Evolutionary conservation across 92 coral and sea anemone species (phyloP).

Genomic region (Porites lobata): DNA sequence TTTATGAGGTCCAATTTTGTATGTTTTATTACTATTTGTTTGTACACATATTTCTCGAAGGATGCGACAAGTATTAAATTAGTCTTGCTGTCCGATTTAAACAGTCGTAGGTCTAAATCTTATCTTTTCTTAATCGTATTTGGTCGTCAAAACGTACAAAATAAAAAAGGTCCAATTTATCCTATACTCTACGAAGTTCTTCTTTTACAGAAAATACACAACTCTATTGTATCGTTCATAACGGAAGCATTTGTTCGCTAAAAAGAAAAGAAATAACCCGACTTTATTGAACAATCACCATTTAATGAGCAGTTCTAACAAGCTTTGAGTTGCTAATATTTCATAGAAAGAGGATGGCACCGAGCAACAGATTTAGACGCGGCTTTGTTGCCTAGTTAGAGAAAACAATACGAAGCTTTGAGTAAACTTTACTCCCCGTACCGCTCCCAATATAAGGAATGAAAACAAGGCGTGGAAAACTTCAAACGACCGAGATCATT

Average conservation of each 20-base stretch:
- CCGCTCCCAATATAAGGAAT: constrained; percentile 9
- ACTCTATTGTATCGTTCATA: constrained; percentile 5
- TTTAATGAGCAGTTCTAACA: constrained; percentile 37
- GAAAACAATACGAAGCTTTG: not conserved
- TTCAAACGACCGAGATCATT: not conserved
- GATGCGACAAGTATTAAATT: too few relatives aligned
- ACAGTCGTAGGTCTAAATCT: too few relatives aligned
- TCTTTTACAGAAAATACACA: not conserved
- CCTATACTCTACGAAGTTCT: not conserved
- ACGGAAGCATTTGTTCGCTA: constrained; percentile 16
- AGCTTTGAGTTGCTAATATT: constrained; percentile 22
- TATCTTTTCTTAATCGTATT: too few relatives aligned
- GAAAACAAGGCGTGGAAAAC: constrained; percentile 25
- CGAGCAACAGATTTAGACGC: constrained; percentile 17
- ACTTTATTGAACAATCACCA: constrained; percentile 38
- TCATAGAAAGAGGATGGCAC: not conserved
- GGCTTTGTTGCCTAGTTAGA: constrained; percentile 21
- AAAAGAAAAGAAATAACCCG: constrained; percentile 44
- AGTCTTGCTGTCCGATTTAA: too few relatives aligned
- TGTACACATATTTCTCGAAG: too few relatives aligned
- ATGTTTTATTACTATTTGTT: too few relatives aligned
- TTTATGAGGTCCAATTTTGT: too few relatives aligned
- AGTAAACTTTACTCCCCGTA: constrained; percentile 19
- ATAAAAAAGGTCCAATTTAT: not conserved
- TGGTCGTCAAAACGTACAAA: too few relatives aligned